A percentile compares a stretch with the other conserved stretches of the same genome.
Evolutionary conservation across 1,140 invertebrate species (phyloP).

Genomic region (Listronotus bonariensis): DNA sequence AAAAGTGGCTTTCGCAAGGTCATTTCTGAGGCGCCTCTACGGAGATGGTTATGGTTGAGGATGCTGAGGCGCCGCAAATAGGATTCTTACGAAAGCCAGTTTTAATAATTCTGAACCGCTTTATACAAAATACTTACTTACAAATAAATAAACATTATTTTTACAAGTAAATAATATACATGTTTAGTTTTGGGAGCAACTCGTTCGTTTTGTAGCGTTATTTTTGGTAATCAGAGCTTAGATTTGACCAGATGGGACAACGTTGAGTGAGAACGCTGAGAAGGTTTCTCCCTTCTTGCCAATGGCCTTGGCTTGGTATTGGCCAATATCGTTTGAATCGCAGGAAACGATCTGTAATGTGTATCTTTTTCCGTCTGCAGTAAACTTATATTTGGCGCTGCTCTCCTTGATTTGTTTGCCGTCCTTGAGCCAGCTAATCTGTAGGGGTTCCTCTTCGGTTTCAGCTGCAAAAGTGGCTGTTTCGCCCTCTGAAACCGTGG

Average conservation of each 20-base stretch:
- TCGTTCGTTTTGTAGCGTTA: conserved; percentile 48
- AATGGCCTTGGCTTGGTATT: conserved; percentile 86
- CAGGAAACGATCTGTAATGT: conserved; percentile 77
- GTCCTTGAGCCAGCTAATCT: conserved; percentile 86
- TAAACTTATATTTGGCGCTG: conserved; percentile 79
- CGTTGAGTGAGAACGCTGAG: conserved; percentile 86
- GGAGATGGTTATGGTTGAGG: conserved; percentile 46
- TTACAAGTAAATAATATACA: conserved; percentile 49
- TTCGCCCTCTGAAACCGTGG: conserved; percentile 82
- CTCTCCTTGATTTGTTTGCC: conserved; percentile 76
- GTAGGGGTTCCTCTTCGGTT: conserved; percentile 68
- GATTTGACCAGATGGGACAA: conserved; percentile 57
- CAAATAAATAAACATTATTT: conserved; percentile 47
- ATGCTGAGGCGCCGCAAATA: conserved; percentile 42
- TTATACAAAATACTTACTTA: conserved; percentile 50
- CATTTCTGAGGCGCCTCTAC: conserved; percentile 19
- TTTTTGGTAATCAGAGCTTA: conserved; percentile 41
- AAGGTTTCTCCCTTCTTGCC: conserved; percentile 81
- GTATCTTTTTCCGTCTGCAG: conserved; percentile 76
- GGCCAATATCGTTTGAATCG: conserved; percentile 81
- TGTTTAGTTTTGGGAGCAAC: conserved; percentile 46
- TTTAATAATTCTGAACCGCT: conserved; percentile 17
- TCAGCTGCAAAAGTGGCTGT: conserved; percentile 79
- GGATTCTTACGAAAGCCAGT: conserved; percentile 12
- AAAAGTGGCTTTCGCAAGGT: conserved; percentile 24